Conservation (phyloP, 2,888 invertebrate genomes). For the Cabera pusaria region DNA sequence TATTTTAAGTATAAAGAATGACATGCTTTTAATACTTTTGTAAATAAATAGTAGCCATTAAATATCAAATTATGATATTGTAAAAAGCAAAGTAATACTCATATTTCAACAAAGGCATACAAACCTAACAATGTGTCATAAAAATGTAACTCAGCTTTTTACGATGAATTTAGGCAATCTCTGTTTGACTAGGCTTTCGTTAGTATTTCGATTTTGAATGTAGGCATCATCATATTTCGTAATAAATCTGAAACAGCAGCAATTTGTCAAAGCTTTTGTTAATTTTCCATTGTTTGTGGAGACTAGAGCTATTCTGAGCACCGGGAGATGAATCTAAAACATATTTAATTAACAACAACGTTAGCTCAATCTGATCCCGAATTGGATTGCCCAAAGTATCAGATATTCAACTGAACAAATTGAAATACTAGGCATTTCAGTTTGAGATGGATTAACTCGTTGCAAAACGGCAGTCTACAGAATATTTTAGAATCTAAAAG, state of each 20-base stretch:
- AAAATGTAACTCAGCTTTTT: conserved; percentile 17
- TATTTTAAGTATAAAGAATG: too few species aligned
- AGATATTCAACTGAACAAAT: conserved; percentile 1
- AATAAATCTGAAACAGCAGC: conserved; percentile 20
- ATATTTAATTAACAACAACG: conserved; percentile 20
- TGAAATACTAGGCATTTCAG: too few species aligned
- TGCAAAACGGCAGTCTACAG: too few species aligned
- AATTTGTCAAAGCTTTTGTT: conserved; percentile 22
- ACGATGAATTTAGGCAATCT: conserved; percentile 14
- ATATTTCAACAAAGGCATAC: conserved; percentile 45
- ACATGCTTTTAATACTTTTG: too few species aligned
- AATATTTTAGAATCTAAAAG: too few species aligned
- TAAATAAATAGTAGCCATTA: conserved; percentile 36
- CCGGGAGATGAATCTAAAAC: conserved; percentile 14
- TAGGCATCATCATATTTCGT: conserved; percentile 15
- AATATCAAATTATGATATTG: conserved; percentile 46
- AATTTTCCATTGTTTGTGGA: conserved; percentile 23
- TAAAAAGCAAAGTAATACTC: conserved; percentile 43
- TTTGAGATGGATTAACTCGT: too few species aligned
- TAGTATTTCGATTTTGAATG: conserved; percentile 13
- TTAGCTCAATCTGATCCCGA: conserved; percentile 10
- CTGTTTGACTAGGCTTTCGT: conserved; percentile 20
- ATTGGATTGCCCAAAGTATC: conserved; percentile 1
- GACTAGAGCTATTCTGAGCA: conserved; percentile 14
- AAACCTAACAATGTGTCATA: conserved; percentile 39